These are phyloP conservation scores for Habropoda laboriosa DNA, from an alignment of 1,140 invertebrate genomes.

Conservation along the genomic window DNA sequence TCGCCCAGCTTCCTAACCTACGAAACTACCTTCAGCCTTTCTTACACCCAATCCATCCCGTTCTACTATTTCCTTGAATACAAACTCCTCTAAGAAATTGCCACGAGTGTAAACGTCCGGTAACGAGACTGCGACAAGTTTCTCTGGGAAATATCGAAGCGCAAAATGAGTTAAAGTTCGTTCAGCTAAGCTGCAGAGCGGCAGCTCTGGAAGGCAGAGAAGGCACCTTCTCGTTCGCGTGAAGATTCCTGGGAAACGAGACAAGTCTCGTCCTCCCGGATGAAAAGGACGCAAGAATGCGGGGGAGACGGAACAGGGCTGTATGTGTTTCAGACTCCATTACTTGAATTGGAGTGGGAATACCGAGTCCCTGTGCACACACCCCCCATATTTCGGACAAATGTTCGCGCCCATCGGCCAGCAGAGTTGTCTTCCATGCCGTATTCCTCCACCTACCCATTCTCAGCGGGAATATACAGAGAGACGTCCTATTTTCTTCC, in stretches of 20 bases:
- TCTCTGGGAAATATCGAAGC: not conserved
- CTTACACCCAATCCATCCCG: not conserved
- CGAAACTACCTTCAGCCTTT: not conserved
- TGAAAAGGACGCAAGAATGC: slow-evolving; percentile 36
- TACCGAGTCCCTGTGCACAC: slow-evolving; percentile 74
- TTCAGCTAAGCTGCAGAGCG: not conserved
- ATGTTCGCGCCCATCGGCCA: slow-evolving; percentile 61
- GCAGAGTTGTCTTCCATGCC: not conserved
- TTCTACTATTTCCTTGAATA: not conserved
- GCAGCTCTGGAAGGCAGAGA: no score
- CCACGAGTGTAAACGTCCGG: not conserved
- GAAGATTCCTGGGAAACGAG: slow-evolving; percentile 3
- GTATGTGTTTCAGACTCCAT: slow-evolving; percentile 77
- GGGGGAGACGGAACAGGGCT: slow-evolving; percentile 31
- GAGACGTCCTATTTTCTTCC: slow-evolving; percentile 8
- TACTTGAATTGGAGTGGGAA: slow-evolving; percentile 78
- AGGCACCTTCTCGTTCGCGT: not conserved
- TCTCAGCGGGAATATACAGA: not conserved
- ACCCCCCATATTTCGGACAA: slow-evolving; percentile 74
- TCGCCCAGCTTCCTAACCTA: not conserved
- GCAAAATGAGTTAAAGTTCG: slow-evolving; percentile 1
- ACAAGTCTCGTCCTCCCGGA: slow-evolving; percentile 3
- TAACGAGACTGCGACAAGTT: not conserved
- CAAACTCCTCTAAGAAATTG: not conserved
- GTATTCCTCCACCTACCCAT: not conserved